A percentile compares a stretch with the other conserved stretches of the same genome.
Evolutionary conservation across 92 coral and sea anemone genomes (phyloP).

Genomic region (Bergia puertoricense): DNA sequence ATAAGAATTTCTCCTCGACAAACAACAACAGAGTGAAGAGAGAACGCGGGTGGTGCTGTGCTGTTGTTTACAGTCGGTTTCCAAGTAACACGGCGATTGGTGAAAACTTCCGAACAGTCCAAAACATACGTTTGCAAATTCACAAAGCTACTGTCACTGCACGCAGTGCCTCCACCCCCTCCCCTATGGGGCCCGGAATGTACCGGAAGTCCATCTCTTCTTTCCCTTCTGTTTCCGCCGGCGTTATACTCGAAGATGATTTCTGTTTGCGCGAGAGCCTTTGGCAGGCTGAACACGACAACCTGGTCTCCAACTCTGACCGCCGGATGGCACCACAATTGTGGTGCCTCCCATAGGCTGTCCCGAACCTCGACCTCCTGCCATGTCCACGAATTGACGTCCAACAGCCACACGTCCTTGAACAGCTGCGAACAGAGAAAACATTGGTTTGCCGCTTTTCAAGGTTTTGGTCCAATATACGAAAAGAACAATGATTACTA

Average conservation of each 20-base stretch:
- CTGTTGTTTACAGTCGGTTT: constrained; percentile 30
- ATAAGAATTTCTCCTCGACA: constrained; percentile 83
- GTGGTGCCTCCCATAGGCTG: constrained; percentile 81
- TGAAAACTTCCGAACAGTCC: constrained; percentile 23
- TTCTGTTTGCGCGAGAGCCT: constrained; percentile 25
- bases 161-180: constrained; percentile 10
- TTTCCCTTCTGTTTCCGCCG: constrained; percentile 15
- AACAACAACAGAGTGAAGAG: constrained; percentile 81
- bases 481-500: background rate
- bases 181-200: constrained; percentile 14
- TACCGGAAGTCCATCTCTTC: constrained; percentile 8
- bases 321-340: constrained; percentile 98
- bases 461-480: background rate
- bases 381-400: constrained; percentile 86
- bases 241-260: constrained; percentile 27
- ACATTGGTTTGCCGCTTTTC: background rate
- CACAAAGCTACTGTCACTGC: background rate
- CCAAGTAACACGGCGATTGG: constrained; percentile 15
- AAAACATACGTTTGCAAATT: constrained; percentile 17
- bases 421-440: constrained; percentile 58
- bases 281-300: constrained; percentile 48
- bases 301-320: constrained; percentile 67
- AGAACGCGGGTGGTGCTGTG: constrained; percentile 65
- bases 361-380: constrained; percentile 75
- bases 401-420: constrained; percentile 94